Evolutionary conservation across 53 echinoderm and acorn worm species (phyloP), one percentile per base, ranked within the genome.

Genomic region (Temnopleurus reevesii): DNA sequence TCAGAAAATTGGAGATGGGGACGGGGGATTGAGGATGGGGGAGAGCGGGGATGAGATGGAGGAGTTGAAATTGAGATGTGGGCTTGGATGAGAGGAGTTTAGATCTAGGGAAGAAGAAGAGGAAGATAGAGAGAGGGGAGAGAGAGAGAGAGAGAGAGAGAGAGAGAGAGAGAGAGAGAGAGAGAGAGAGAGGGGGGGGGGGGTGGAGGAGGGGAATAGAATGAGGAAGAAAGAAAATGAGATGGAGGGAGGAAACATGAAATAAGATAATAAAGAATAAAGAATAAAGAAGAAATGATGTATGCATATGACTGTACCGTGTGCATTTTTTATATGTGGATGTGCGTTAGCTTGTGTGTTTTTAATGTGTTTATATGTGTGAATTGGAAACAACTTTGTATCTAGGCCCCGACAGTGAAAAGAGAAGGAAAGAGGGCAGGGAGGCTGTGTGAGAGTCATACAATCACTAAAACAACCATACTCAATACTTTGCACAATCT

Each of bases 111-210:
- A 24, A 53, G 33, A 51, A 1, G 31, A 0, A 53, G 4, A 53
- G 28, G 51, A 0, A 47, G 28, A 81, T 4, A 30, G 31, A 53
- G 15, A 81, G 34, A 33, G 47, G 51, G 53, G 13, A 53, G 53
- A 53, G 46, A 51, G 30, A 81, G 13, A 81, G 31, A 53, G 46
- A 81, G 81, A 81, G 27, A 81, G 51, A 55, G 31, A 55, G 55
- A 82, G 17, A 55, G 55, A 53, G 33, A 81, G 31, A 55, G 8
- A 55, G 36, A 81, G 19, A 55, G 55, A 81, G 34, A 38, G 56
- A 38, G 33, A 21, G 56, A 55, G 3, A 10, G 5, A 9, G 47
- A 28, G 4, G 49, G 28, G 46, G 18, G 27, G 27, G 2, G 8
- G 60, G 10, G 2, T 1, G 15, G 21, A 2, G 6, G 10, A n/a